Evolutionary conservation across 2,888 invertebrate species (phyloP).

Genomic region (Aradus depressus): DNA sequence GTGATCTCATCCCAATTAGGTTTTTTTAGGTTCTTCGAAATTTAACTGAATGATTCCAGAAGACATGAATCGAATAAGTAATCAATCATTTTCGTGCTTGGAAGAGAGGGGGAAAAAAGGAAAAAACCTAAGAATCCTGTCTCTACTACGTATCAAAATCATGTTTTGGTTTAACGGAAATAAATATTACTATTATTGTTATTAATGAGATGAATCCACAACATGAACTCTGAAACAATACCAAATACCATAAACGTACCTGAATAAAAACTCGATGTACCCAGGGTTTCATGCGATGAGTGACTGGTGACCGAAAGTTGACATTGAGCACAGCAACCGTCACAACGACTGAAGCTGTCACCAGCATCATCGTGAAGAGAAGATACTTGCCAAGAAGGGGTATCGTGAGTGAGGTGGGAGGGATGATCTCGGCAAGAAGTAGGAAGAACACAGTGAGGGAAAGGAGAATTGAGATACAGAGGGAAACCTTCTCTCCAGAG

Average conservation of each 20-base stretch:
- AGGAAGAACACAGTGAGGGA: slow-evolving; percentile 91
- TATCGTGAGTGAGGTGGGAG: slow-evolving; percentile 84
- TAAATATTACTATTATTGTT: too few species aligned
- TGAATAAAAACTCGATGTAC: slow-evolving; percentile 52
- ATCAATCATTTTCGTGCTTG: too few species aligned
- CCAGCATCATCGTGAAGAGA: slow-evolving; percentile 88
- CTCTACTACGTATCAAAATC: too few species aligned
- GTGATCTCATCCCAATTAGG: too few species aligned
- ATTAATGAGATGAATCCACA: too few species aligned
- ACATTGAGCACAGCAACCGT: slow-evolving; percentile 89
- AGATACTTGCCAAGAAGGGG: slow-evolving; percentile 85
- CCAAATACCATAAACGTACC: slow-evolving; percentile 46
- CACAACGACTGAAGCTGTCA: slow-evolving; percentile 83
- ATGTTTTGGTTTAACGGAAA: too few species aligned
- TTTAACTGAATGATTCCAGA: too few species aligned
- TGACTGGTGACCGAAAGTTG: slow-evolving; percentile 79
- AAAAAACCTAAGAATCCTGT: too few species aligned
- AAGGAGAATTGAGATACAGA: slow-evolving; percentile 86
- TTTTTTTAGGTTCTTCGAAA: too few species aligned
- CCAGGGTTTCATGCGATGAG: slow-evolving; percentile 87
- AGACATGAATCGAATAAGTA: too few species aligned
- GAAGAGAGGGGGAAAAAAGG: too few species aligned
- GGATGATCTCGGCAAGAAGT: slow-evolving; percentile 85
- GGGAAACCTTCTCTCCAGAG: slow-evolving; percentile 91
- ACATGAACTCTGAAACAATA: not conserved